These are phyloP conservation scores for Drosophila prolongata DNA, from an alignment of 2,888 invertebrate genomes.

Conservation along the genomic window DNA sequence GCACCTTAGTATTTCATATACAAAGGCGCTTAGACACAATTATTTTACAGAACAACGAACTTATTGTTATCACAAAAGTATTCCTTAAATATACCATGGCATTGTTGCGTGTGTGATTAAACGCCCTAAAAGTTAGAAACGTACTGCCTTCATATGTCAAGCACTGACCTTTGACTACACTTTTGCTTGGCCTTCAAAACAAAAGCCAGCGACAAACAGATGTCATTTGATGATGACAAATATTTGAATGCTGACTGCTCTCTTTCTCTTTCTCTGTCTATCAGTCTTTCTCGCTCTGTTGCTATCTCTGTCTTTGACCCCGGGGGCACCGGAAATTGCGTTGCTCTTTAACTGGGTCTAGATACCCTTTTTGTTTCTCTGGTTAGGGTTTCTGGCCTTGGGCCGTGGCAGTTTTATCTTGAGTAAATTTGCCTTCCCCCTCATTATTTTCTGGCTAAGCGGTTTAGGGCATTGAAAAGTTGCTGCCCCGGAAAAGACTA, in stretches of 20 bases:
- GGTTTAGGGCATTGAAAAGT: conserved; percentile 46
- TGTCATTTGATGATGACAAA: conserved; percentile 63
- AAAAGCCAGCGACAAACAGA: conserved; percentile 37
- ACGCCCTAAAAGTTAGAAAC: neutral
- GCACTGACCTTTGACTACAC: conserved; percentile 49
- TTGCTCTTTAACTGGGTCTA: conserved; percentile 52
- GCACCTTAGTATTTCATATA: too few relatives aligned
- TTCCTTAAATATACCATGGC: neutral
- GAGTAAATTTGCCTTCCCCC: conserved; percentile 68
- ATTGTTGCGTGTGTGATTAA: neutral
- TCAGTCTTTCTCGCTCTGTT: conserved; percentile 22
- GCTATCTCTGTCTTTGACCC: conserved; percentile 16
- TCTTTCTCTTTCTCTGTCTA: conserved; percentile 28
- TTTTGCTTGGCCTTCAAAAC: conserved; percentile 40
- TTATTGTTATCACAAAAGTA: neutral
- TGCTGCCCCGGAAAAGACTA: conserved; percentile 8
- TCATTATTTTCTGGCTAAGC: conserved; percentile 54
- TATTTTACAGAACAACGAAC: too few relatives aligned
- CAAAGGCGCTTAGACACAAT: too few relatives aligned
- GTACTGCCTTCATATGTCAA: conserved; percentile 24
- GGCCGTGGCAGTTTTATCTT: conserved; percentile 65
- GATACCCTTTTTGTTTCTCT: conserved; percentile 62
- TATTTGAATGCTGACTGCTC: conserved; percentile 56
- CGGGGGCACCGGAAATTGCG: conserved; percentile 66
- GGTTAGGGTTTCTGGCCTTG: conserved; percentile 53